These are phyloP conservation scores for Leptosomus discolor DNA, from an alignment of 2,113 vertebrate genomes.

Conservation along the genomic window DNA sequence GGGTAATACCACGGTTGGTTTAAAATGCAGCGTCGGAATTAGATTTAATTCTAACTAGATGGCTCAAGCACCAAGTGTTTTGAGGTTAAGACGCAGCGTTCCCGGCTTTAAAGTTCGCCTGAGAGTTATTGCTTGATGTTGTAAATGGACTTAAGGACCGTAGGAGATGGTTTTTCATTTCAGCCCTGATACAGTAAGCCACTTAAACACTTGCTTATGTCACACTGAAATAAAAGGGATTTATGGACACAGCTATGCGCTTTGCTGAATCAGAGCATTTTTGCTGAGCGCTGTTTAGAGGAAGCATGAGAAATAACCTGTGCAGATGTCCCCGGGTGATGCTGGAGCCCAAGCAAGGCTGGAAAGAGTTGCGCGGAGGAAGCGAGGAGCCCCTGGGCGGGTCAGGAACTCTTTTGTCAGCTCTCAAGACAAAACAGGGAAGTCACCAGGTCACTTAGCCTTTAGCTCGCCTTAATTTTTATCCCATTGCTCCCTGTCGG, in stretches of 20 bases:
- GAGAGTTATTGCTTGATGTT: conserved; percentile 39
- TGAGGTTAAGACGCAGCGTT: neutral
- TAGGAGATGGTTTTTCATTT: conserved; percentile 56
- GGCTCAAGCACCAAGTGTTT: conserved; percentile 16
- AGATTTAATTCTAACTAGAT: neutral
- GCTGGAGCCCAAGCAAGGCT: neutral
- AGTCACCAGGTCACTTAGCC: conserved; percentile 29
- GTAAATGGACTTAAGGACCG: conserved; percentile 42
- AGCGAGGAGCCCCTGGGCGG: neutral
- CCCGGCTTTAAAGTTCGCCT: neutral
- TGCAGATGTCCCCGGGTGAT: neutral
- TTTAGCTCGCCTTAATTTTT: neutral
- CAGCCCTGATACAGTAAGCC: conserved; percentile 53
- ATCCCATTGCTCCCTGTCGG: neutral
- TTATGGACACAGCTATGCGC: conserved; percentile 26
- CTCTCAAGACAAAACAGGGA: conserved; percentile 58
- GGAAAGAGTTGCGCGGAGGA: neutral
- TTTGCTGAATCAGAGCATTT: conserved; percentile 63
- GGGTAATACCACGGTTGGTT: neutral
- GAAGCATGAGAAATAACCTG: conserved; percentile 47
- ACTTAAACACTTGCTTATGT: conserved; percentile 64
- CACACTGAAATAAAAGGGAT: conserved; percentile 65
- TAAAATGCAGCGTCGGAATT: neutral
- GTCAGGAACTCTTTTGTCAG: conserved; percentile 51
- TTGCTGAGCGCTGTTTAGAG: neutral